These are phyloP conservation scores for Plebejus argus DNA, from an alignment of 2,888 invertebrate species.

Conservation along the genomic window DNA sequence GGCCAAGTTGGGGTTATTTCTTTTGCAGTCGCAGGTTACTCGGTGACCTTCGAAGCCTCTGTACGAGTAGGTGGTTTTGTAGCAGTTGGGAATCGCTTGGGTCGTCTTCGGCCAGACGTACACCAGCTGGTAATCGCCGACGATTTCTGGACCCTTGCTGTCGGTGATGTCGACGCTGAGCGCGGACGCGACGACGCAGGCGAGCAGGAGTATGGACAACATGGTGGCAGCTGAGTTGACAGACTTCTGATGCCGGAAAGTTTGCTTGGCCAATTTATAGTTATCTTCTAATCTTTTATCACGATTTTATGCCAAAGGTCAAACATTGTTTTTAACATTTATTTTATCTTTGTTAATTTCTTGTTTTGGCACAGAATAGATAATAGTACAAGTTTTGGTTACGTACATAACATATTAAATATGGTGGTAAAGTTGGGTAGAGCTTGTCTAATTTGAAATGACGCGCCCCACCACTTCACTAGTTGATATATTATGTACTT, in stretches of 20 bases:
- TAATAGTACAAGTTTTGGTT: too few species aligned
- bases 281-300: not conserved
- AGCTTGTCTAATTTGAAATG: too few species aligned
- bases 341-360: not conserved
- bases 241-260: not conserved
- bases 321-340: not conserved
- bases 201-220: not conserved
- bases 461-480: too few species aligned
- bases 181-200: not conserved
- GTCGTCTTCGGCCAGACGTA: slow-evolving; percentile 23
- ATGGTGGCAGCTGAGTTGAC: not conserved
- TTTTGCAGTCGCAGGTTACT: slow-evolving; percentile 2
- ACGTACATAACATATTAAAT: not conserved
- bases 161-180: not conserved
- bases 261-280: not conserved
- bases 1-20: slow-evolving; percentile 3
- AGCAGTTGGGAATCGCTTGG: slow-evolving; percentile 3
- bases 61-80: not conserved
- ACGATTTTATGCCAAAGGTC: not conserved
- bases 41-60: not conserved
- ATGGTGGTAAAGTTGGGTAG: too few species aligned
- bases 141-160: not conserved
- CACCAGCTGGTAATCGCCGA: slow-evolving; percentile 1
- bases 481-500: too few species aligned
- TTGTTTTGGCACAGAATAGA: too few species aligned